Percentiles rank a stretch among this genome's conserved stretches.
These are phyloP conservation scores for Poeciliopsis prolifica DNA, from an alignment of 2,113 vertebrate species.

Conservation along the genomic window DNA sequence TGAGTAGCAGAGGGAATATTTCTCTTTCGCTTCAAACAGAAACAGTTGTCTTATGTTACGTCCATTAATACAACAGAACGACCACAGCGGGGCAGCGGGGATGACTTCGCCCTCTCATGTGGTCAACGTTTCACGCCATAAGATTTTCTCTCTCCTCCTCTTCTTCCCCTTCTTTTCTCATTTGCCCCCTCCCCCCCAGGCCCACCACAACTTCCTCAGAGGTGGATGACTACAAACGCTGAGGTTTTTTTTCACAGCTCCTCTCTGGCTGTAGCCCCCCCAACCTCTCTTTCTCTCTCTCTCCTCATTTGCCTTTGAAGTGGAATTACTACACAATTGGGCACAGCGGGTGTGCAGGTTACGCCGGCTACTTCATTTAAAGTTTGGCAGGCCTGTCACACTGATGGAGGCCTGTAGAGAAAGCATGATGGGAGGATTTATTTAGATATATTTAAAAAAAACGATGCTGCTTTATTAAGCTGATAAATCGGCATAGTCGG, in stretches of 20 bases:
- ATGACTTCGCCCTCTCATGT: slow-evolving; percentile 3
- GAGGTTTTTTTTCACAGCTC: slow-evolving; percentile 63
- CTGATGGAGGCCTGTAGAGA: slow-evolving; percentile 52
- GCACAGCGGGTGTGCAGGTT: slow-evolving; percentile 78
- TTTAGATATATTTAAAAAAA: slow-evolving; percentile 46
- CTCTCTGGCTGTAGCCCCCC: slow-evolving; percentile 76
- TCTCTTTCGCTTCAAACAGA: too few relatives aligned
- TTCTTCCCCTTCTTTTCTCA: too few relatives aligned
- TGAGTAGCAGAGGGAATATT: background rate
- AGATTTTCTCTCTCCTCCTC: background rate
- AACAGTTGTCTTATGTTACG: too few relatives aligned
- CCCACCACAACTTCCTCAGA: slow-evolving; percentile 44
- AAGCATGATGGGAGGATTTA: slow-evolving; percentile 62
- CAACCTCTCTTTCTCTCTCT: slow-evolving; percentile 43
- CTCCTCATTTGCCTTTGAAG: slow-evolving; percentile 75
- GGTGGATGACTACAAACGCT: slow-evolving; percentile 52
- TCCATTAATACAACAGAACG: too few relatives aligned
- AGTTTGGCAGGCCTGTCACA: slow-evolving; percentile 73
- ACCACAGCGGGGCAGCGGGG: background rate
- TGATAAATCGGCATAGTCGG: slow-evolving; percentile 67
- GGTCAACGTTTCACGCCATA: background rate
- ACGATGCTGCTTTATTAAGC: slow-evolving; percentile 67
- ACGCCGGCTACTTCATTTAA: slow-evolving; percentile 76
- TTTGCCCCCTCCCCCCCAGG: background rate
- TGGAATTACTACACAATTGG: slow-evolving; percentile 78